A percentile compares a stretch with the other conserved stretches of the same genome.
phyloP scores from a whole-genome alignment of 2,888 invertebrate species.

The Melanchra persicariae region DNA sequence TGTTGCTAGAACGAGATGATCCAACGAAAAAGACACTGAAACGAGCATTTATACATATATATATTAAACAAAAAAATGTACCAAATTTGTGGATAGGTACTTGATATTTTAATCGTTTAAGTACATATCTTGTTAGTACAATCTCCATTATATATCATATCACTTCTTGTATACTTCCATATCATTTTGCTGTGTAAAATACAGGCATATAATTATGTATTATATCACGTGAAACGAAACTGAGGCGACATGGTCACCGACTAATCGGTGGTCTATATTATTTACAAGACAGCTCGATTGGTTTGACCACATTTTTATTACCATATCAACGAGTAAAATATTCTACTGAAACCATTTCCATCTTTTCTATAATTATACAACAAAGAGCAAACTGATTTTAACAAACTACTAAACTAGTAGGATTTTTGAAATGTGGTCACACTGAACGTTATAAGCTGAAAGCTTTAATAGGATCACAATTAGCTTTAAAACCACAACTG shows the following conservation, averaged over 20 bases:
- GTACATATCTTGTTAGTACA: slow-evolving; percentile 90
- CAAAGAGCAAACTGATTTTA: slow-evolving; percentile 53
- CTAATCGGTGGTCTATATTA: slow-evolving; percentile 65
- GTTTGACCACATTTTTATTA: slow-evolving; percentile 68
- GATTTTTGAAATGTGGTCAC: slow-evolving; percentile 62
- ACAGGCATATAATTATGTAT: slow-evolving; percentile 84
- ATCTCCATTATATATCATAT: slow-evolving; percentile 88
- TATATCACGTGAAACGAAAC: slow-evolving; percentile 79
- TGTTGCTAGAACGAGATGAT: slow-evolving; percentile 83
- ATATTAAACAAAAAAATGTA: slow-evolving; percentile 77
- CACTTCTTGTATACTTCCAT: slow-evolving; percentile 90
- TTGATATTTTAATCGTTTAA: slow-evolving; percentile 84
- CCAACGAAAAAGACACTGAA: slow-evolving; percentile 88
- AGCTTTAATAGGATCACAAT: slow-evolving; percentile 81
- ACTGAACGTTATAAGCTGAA: slow-evolving; percentile 72
- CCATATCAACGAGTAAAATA: slow-evolving; percentile 60
- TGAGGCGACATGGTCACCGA: slow-evolving; percentile 66
- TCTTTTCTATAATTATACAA: slow-evolving; percentile 65
- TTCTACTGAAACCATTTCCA: slow-evolving; percentile 57
- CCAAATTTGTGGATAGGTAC: slow-evolving; percentile 86
- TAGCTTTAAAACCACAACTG: slow-evolving; percentile 72
- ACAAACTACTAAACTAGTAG: slow-evolving; percentile 62
- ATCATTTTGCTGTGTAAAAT: slow-evolving; percentile 88
- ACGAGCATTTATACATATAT: slow-evolving; percentile 87
- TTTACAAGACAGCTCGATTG: slow-evolving; percentile 68